Conservation (phyloP, 2,797 vertebrate genomes). For the Phoeniculus purpureus region DNA sequence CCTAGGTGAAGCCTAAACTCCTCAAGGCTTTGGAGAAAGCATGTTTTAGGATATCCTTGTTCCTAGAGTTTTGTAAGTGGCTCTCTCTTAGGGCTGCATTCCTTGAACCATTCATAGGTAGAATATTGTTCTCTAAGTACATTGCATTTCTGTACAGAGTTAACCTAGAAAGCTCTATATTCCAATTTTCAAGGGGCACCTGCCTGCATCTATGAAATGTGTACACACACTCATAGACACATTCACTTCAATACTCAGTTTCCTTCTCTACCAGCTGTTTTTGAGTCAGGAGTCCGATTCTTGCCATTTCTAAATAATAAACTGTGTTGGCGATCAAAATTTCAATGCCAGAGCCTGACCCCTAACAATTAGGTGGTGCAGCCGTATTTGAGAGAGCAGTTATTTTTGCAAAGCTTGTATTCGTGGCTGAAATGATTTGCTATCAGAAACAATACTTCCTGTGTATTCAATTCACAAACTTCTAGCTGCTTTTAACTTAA, state of each 20-base stretch:
- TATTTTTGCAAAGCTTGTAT: not conserved
- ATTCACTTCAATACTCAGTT: not conserved
- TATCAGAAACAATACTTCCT: not conserved
- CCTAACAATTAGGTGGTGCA: not conserved
- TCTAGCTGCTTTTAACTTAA: not conserved
- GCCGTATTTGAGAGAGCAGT: not conserved
- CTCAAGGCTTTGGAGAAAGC: not conserved
- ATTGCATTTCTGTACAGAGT: not conserved
- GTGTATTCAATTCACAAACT: not conserved
- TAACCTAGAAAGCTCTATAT: not conserved
- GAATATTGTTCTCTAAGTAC: not conserved
- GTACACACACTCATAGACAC: not conserved
- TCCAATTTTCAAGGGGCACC: not conserved
- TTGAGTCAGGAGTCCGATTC: not conserved
- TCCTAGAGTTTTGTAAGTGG: not conserved
- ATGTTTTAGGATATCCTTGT: not conserved
- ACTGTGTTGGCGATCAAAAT: not conserved
- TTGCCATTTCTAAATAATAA: not conserved
- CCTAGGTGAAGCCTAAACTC: not conserved
- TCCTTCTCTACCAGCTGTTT: not conserved
- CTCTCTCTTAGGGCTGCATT: not conserved
- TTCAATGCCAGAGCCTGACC: not conserved
- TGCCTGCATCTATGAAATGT: not conserved
- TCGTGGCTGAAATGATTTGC: not conserved
- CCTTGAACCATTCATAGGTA: not conserved